These are phyloP conservation scores for Suricata suricatta DNA, from an alignment of 2,113 vertebrate species.

Conservation along the genomic window DNA sequence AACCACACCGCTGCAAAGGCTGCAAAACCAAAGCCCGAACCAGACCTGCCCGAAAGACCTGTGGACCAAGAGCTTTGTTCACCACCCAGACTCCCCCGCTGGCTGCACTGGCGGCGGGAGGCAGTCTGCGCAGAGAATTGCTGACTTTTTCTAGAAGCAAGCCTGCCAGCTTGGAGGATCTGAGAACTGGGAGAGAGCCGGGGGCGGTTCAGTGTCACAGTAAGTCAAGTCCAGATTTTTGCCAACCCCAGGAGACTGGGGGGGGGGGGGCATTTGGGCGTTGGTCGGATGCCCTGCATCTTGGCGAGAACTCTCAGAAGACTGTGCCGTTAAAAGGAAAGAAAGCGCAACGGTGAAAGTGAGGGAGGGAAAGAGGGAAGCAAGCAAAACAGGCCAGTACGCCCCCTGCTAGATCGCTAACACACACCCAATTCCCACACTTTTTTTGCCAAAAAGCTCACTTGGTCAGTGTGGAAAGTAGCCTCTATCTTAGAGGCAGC, in stretches of 20 bases:
- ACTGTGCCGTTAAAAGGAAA: neutral
- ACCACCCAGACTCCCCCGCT: neutral
- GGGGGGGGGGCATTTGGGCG: neutral
- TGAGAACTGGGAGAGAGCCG: neutral
- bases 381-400: neutral
- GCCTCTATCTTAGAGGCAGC: neutral
- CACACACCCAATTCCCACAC: neutral
- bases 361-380: neutral
- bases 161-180: neutral
- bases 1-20: rapidly evolving
- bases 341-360: neutral
- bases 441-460: neutral
- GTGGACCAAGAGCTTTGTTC: neutral
- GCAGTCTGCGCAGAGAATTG: neutral
- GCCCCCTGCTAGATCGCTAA: neutral
- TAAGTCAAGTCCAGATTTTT: neutral
- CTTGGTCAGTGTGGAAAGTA: neutral
- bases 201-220: neutral
- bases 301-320: neutral
- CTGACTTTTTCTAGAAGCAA: neutral
- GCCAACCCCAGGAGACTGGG: neutral
- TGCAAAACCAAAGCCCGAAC: neutral
- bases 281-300: neutral
- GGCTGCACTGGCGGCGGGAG: neutral
- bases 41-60: neutral